Conservation (phyloP, 2,888 invertebrate species). For the Phalangium opilio region DNA sequence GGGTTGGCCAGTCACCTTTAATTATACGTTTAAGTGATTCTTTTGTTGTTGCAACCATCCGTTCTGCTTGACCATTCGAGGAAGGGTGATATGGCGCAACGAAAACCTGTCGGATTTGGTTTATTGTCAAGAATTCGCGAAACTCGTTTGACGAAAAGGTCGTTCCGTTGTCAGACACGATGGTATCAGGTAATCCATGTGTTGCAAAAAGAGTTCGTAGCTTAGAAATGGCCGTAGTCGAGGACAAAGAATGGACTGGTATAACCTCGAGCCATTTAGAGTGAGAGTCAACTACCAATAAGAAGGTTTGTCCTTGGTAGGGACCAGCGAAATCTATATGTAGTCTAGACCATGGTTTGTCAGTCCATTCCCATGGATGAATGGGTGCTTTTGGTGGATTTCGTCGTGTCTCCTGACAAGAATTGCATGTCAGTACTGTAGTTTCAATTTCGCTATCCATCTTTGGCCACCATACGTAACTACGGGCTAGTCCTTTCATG, state of each 20-base stretch:
- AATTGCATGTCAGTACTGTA: background rate
- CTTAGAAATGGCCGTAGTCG: background rate
- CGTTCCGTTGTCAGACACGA: background rate
- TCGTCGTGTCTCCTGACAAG: conserved; percentile 1
- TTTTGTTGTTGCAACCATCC: background rate
- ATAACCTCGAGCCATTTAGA: conserved; percentile 23
- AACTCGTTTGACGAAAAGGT: too few species aligned
- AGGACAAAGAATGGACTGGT: background rate
- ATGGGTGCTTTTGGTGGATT: conserved; percentile 1
- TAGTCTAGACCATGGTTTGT: conserved; percentile 1
- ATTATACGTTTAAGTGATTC: background rate
- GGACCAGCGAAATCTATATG: conserved; percentile 14
- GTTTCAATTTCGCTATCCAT: conserved; percentile 3
- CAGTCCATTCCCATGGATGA: conserved; percentile 1
- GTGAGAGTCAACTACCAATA: conserved; percentile 22
- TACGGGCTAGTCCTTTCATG: conserved; percentile 4
- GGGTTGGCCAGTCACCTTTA: background rate
- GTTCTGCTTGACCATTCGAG: background rate
- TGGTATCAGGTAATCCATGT: background rate
- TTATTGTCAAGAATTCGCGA: background rate
- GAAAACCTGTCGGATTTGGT: background rate
- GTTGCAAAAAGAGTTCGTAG: background rate
- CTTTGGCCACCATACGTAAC: conserved; percentile 5
- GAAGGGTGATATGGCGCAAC: background rate
- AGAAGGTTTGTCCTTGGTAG: conserved; percentile 16